These are phyloP conservation scores for Melolontha melolontha DNA, from an alignment of 2,888 invertebrate genomes.

Conservation along the genomic window DNA sequence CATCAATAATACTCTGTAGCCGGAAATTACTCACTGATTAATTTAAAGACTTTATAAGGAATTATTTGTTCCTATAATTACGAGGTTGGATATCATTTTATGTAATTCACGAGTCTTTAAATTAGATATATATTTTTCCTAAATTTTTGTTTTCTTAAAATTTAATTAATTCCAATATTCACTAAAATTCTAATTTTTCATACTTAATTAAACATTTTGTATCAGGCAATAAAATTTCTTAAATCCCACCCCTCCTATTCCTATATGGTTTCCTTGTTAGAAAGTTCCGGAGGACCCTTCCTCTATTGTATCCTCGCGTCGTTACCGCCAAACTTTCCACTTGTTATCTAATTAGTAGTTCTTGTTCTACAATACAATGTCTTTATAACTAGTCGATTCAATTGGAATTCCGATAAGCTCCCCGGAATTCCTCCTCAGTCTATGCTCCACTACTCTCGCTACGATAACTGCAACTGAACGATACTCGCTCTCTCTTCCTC, in stretches of 20 bases:
- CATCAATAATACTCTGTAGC: too few species aligned
- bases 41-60: too few species aligned
- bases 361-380: constrained; percentile 62
- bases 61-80: too few species aligned
- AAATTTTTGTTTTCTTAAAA: background rate
- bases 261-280: constrained; percentile 31
- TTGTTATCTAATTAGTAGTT: constrained; percentile 63
- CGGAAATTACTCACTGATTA: too few species aligned
- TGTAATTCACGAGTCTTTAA: too few species aligned
- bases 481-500: constrained; percentile 26
- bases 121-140: too few species aligned
- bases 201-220: too few species aligned
- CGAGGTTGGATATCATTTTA: too few species aligned
- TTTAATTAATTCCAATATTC: too few species aligned
- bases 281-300: constrained; percentile 33
- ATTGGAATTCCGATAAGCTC: constrained; percentile 63
- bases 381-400: constrained; percentile 63
- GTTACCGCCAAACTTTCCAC: constrained; percentile 57
- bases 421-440: constrained; percentile 58
- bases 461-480: constrained; percentile 38
- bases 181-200: too few species aligned
- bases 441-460: constrained; percentile 43
- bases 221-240: constrained; percentile 25
- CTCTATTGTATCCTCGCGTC: constrained; percentile 39
- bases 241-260: constrained; percentile 22